Percentiles rank a stretch among this genome's conserved stretches.
phyloP scores from a whole-genome alignment of 64 coral and sea anemone genomes.

The Acropora yongei region DNA sequence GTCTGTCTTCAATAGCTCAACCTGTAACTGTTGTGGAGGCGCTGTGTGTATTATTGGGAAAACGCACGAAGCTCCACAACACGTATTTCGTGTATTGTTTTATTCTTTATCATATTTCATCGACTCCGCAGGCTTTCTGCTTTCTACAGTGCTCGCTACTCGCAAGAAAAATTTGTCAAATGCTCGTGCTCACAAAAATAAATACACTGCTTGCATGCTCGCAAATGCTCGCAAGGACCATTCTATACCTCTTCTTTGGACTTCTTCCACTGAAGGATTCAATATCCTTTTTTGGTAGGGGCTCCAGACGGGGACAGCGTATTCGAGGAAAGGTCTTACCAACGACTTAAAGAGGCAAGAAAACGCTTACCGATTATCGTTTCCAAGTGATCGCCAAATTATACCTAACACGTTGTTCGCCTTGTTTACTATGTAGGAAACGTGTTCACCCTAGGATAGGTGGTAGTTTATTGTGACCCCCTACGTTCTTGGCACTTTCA shows the following conservation, averaged over 20 bases:
- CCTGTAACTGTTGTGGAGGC: no score
- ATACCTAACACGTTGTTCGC: background rate
- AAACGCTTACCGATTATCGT: background rate
- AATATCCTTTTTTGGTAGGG: background rate
- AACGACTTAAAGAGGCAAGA: background rate
- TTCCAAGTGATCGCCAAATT: background rate
- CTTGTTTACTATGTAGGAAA: background rate
- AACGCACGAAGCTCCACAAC: no score
- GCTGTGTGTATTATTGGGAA: no score
- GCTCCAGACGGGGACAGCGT: background rate
- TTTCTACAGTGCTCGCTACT: no score
- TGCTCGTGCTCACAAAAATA: no score
- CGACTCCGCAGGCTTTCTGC: no score
- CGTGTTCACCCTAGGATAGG: background rate
- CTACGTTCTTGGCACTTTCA: background rate
- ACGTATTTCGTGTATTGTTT: no score
- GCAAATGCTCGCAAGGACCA: no score
- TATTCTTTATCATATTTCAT: no score
- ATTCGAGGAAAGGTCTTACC: conserved; percentile 2
- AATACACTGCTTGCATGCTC: no score
- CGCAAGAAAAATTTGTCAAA: no score
- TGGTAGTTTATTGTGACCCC: conserved; percentile 2
- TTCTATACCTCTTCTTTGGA: background rate
- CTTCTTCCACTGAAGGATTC: background rate
- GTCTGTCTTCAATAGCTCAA: no score